A percentile compares a stretch with the other conserved stretches of the same genome.
Evolutionary conservation across 1,140 invertebrate genomes (phyloP).

Genomic region (Bradysia coprophila): DNA sequence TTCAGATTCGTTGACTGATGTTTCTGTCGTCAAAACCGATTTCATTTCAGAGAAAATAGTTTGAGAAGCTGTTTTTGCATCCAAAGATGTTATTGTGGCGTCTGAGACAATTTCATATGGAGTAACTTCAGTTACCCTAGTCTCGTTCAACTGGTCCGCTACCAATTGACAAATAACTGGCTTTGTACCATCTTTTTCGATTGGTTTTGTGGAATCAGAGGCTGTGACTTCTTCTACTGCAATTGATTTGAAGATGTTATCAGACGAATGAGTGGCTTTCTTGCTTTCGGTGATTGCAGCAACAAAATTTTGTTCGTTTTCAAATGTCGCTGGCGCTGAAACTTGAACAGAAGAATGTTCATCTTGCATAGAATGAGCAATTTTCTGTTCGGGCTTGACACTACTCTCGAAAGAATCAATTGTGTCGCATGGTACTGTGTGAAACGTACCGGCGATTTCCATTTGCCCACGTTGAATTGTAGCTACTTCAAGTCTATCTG

Average conservation of each 20-base stretch:
- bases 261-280: too few species aligned
- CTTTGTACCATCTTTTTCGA: neutral
- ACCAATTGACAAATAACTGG: neutral
- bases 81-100: neutral
- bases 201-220: too few species aligned
- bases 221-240: too few species aligned
- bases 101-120: neutral
- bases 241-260: too few species aligned
- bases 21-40: neutral
- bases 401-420: neutral
- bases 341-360: too few species aligned
- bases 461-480: slow-evolving; percentile 1
- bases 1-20: neutral
- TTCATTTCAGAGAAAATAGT: neutral
- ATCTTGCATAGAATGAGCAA: neutral
- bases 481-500: slow-evolving; percentile 5
- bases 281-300: too few species aligned
- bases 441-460: neutral
- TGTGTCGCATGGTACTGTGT: neutral
- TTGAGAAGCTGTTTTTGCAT: neutral
- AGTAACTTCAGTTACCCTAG: neutral
- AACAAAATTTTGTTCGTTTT: too few species aligned
- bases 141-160: neutral
- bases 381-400: neutral
- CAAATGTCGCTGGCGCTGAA: too few species aligned